Conservation (phyloP, 2,113 vertebrate species). For the Cryptotis parvus region DNA sequence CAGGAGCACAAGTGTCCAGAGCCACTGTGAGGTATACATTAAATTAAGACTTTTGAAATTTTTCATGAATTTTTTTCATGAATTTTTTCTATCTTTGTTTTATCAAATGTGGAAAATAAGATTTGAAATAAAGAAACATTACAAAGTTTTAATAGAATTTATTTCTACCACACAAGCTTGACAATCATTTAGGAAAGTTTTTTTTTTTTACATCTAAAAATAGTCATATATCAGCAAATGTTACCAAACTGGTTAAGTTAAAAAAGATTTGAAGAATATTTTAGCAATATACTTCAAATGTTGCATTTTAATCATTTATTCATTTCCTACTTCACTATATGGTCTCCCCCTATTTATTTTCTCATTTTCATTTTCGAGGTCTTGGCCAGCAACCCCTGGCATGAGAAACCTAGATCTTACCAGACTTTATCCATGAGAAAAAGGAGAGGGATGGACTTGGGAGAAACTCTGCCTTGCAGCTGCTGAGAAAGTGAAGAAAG, state of each 20-base stretch:
- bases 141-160: background rate
- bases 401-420: too few species aligned
- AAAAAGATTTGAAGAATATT: background rate
- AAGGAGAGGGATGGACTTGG: too few species aligned
- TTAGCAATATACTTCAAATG: background rate
- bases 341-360: background rate
- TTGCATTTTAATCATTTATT: background rate
- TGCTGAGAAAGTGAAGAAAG: too few species aligned
- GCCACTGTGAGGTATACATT: too few species aligned
- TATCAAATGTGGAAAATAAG: background rate
- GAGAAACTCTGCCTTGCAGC: too few species aligned
- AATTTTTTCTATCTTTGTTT: too few species aligned
- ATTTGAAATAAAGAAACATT: background rate
- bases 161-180: background rate
- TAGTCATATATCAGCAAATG: background rate
- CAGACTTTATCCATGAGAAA: too few species aligned
- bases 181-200: background rate
- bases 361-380: background rate
- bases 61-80: too few species aligned
- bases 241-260: background rate
- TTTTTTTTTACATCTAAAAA: background rate
- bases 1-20: background rate
- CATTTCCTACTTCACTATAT: background rate
- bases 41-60: too few species aligned
- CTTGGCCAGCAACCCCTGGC: too few species aligned